These are phyloP conservation scores for Patella ulyssiponensis DNA, from an alignment of 2,888 invertebrate genomes.

Conservation along the genomic window DNA sequence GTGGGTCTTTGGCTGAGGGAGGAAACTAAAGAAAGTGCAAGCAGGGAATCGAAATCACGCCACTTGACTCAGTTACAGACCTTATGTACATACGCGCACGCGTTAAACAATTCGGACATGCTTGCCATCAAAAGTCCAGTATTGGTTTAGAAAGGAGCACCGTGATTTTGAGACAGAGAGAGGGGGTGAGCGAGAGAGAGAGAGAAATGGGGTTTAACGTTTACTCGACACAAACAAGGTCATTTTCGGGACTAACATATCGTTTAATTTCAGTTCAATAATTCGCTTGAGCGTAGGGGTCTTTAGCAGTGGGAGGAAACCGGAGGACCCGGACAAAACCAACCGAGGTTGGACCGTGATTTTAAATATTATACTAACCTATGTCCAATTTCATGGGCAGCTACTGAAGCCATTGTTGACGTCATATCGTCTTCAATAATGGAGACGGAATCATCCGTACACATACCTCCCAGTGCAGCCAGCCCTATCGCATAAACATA, in stretches of 20 bases:
- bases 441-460: conserved; percentile 35
- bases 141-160: neutral
- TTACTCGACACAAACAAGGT: neutral
- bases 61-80: too few relatives aligned
- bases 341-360: neutral
- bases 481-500: conserved; percentile 26
- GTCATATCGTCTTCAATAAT: conserved; percentile 41
- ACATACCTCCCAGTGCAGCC: conserved; percentile 35
- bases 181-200: neutral
- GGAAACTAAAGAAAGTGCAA: too few relatives aligned
- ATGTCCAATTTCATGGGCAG: conserved; percentile 41
- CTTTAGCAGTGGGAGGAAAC: too few relatives aligned
- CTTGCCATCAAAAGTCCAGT: neutral
- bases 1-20: too few relatives aligned
- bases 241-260: too few relatives aligned
- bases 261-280: too few relatives aligned
- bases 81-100: neutral
- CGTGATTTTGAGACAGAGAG: neutral
- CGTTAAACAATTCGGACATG: neutral
- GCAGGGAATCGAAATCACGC: too few relatives aligned
- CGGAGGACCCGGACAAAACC: too few relatives aligned
- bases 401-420: conserved; percentile 37
- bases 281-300: too few relatives aligned
- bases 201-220: neutral
- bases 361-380: conserved; percentile 23